phyloP scores from a whole-genome alignment of 64 coral and sea anemone species.

The Montipora sp. region DNA sequence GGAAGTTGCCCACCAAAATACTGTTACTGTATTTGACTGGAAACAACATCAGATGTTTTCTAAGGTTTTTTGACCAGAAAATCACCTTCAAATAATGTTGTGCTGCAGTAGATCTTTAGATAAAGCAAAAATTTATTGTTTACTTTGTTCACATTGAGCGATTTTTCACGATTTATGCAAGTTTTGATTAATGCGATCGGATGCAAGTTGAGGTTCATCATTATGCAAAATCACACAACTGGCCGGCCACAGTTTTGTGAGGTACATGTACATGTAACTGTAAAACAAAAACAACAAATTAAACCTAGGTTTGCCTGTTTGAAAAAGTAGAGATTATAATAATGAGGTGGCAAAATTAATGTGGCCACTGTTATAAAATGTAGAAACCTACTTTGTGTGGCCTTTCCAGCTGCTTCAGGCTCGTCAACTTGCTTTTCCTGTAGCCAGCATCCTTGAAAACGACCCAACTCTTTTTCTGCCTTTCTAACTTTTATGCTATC shows the following conservation, averaged over 20 bases:
- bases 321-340: background rate
- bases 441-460: conserved; percentile 33
- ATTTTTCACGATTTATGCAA: no score
- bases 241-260: no score
- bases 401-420: background rate
- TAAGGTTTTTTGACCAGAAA: no score
- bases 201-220: background rate
- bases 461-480: conserved; percentile 33
- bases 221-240: background rate
- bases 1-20: no score
- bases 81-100: no score
- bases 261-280: background rate
- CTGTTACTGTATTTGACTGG: background rate
- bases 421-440: background rate
- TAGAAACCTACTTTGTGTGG: no score
- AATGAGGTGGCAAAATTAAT: background rate
- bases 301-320: conserved; percentile 1
- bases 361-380: background rate
- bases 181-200: conserved; percentile 8
- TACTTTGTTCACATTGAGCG: no score
- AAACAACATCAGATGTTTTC: no score
- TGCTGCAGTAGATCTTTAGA: no score
- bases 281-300: background rate
- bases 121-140: background rate
- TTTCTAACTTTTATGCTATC: conserved; percentile 45